Evolutionary conservation across 2,113 vertebrate species (phyloP).

Genomic region (Rhinolophus sinicus): DNA sequence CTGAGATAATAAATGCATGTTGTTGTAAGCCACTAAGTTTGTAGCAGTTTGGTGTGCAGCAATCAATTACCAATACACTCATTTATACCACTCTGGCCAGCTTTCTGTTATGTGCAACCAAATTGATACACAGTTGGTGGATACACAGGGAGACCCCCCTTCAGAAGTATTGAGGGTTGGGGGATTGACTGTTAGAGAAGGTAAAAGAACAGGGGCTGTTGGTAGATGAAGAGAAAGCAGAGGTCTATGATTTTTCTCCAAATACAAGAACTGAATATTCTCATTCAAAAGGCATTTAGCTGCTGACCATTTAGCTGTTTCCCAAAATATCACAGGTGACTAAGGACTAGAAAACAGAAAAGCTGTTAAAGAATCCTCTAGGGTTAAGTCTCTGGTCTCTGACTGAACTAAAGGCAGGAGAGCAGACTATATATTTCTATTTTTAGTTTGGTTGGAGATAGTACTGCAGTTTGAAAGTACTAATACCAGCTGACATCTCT

Average conservation of each 20-base stretch:
- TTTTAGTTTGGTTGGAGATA: background rate
- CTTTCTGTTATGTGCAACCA: background rate
- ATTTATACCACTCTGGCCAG: background rate
- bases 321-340: background rate
- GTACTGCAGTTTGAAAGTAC: background rate
- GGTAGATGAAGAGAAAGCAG: background rate
- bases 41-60: background rate
- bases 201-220: background rate
- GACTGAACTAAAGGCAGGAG: background rate
- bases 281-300: background rate
- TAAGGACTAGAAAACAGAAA: background rate
- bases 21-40: background rate
- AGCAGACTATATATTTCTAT: background rate
- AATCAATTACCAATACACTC: background rate
- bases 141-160: background rate
- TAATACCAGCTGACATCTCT: background rate
- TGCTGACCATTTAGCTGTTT: background rate
- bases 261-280: background rate
- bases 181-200: background rate
- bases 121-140: background rate
- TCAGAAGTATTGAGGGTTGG: background rate
- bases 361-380: background rate
- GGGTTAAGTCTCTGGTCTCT: background rate
- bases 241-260: background rate
- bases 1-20: background rate